These are phyloP conservation scores for Mantis religiosa DNA, from an alignment of 2,888 invertebrate species.

Conservation along the genomic window DNA sequence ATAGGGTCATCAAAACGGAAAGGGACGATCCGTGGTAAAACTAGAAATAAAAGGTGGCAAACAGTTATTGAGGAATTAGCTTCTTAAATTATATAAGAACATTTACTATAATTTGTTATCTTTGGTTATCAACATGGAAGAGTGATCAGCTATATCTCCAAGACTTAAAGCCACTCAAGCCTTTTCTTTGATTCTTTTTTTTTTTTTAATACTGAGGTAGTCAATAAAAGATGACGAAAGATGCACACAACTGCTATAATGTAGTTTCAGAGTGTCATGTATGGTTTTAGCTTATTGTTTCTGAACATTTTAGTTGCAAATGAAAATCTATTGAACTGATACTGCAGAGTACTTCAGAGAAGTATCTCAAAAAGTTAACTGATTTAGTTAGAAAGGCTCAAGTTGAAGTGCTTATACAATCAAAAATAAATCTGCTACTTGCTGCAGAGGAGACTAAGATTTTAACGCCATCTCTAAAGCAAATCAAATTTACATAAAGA, in stretches of 20 bases:
- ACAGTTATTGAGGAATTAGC: background rate
- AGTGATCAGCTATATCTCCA: background rate
- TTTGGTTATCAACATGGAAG: background rate
- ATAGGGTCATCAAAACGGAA: slow-evolving; percentile 38
- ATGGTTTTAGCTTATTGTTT: background rate
- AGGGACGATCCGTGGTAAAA: slow-evolving; percentile 45
- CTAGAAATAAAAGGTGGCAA: slow-evolving; percentile 50
- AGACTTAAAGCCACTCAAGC: background rate
- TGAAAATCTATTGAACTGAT: background rate
- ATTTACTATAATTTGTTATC: background rate
- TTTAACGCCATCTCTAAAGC: background rate
- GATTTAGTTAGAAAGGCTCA: background rate
- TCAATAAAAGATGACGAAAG: background rate
- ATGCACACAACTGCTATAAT: background rate
- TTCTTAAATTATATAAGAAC: background rate
- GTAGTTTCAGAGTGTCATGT: background rate
- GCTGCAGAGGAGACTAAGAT: background rate
- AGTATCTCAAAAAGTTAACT: background rate
- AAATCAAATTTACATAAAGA: background rate
- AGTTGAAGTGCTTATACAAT: background rate
- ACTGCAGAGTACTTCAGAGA: background rate
- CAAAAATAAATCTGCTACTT: background rate
- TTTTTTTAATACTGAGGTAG: background rate
- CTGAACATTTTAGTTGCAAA: background rate
- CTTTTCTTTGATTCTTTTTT: background rate